These are phyloP conservation scores for Eidolon helvum DNA, from an alignment of 2,113 vertebrate species.

Conservation along the genomic window DNA sequence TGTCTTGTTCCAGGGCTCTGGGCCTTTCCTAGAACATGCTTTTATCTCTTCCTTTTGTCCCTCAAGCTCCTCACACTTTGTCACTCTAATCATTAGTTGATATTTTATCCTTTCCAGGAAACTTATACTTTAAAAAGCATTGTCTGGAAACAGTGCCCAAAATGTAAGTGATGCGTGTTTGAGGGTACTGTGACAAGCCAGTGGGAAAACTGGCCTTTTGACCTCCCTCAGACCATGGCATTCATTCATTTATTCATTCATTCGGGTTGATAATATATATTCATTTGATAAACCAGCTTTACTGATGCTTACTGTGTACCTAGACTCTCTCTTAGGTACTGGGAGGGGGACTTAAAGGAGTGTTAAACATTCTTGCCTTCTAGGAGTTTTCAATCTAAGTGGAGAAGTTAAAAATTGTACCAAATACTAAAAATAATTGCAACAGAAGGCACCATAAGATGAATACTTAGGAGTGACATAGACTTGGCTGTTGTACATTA, in stretches of 20 bases:
- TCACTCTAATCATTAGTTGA: background rate
- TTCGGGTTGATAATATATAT: background rate
- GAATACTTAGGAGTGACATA: background rate
- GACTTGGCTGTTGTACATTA: background rate
- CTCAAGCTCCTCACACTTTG: background rate
- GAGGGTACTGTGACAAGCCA: background rate
- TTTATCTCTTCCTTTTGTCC: background rate
- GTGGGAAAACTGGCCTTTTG: background rate
- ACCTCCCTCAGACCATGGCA: background rate
- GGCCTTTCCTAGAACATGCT: background rate
- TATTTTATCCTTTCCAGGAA: background rate
- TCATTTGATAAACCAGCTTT: background rate
- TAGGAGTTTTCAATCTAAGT: constrained; percentile 26
- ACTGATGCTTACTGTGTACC: background rate
- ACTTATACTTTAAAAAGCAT: background rate
- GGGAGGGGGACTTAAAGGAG: background rate
- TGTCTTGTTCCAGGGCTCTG: background rate
- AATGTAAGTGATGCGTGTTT: background rate
- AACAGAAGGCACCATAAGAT: background rate
- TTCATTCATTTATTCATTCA: background rate
- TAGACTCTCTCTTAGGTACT: background rate
- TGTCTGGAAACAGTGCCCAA: background rate
- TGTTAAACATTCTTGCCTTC: background rate
- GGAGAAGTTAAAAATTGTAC: background rate
- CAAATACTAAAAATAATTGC: constrained; percentile 43